These are phyloP conservation scores for Phymastichus coffea DNA, from an alignment of 1,140 invertebrate species.

Conservation along the genomic window DNA sequence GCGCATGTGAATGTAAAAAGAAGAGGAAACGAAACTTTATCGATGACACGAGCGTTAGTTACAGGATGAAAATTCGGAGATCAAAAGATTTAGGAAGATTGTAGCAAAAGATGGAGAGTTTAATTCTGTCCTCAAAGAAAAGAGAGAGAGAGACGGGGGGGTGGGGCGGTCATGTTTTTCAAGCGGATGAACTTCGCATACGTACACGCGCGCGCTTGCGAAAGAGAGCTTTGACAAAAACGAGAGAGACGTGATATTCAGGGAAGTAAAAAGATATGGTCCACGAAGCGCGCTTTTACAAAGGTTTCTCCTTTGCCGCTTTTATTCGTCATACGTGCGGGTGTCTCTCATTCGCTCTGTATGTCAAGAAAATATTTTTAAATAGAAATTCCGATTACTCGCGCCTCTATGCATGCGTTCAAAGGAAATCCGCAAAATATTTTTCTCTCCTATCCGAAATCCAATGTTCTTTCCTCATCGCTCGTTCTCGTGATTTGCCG, in stretches of 20 bases:
- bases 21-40: no score
- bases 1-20: no score
- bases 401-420: background rate
- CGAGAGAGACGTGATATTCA: slow-evolving; percentile 1
- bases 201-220: background rate
- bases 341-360: no score
- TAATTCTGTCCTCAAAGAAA: slow-evolving; percentile 15
- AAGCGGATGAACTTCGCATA: slow-evolving; percentile 11
- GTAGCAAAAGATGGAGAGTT: background rate
- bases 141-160: background rate
- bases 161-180: slow-evolving; percentile 3
- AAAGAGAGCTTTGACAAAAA: background rate
- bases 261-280: slow-evolving; percentile 11
- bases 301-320: slow-evolving; percentile 13
- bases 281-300: background rate
- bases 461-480: no score
- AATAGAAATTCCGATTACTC: slow-evolving; percentile 11
- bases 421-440: no score
- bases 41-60: no score
- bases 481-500: no score
- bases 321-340: no score
- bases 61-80: background rate
- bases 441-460: no score
- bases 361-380: background rate
- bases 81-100: slow-evolving; percentile 12